Evolutionary conservation across 2,888 invertebrate species (phyloP).

Genomic region (Cordilura impudica): DNA sequence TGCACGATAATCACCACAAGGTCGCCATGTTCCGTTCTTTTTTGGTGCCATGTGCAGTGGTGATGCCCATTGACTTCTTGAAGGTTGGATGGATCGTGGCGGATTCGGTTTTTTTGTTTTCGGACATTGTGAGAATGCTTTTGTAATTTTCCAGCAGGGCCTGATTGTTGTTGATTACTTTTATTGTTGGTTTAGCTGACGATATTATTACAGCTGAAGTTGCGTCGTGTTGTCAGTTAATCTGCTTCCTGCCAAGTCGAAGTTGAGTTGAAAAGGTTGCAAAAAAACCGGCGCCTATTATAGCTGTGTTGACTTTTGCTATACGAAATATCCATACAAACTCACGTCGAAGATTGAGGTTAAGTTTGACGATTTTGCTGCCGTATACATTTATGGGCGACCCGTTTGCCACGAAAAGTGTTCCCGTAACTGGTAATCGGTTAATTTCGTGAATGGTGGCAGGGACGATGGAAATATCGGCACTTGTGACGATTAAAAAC

Average conservation of each 20-base stretch:
- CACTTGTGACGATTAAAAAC: conserved; percentile 58
- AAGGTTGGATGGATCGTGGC: conserved; percentile 68
- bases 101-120: conserved; percentile 16
- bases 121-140: conserved; percentile 14
- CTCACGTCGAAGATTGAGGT: conserved; percentile 58
- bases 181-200: conserved; percentile 18
- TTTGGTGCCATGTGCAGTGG: conserved; percentile 72
- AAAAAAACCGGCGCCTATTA: conserved; percentile 64
- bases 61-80: conserved; percentile 74
- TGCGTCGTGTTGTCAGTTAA: conserved; percentile 47
- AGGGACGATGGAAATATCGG: conserved; percentile 56
- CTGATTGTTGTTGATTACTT: not conserved
- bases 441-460: not conserved
- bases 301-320: conserved; percentile 61
- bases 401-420: conserved; percentile 53
- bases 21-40: conserved; percentile 41
- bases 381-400: conserved; percentile 57
- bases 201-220: not conserved
- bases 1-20: conserved; percentile 67
- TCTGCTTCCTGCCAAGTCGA: conserved; percentile 38
- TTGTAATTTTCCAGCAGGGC: conserved; percentile 14
- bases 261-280: conserved; percentile 38
- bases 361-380: too few species aligned
- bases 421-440: conserved; percentile 1
- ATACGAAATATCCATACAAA: conserved; percentile 63